A percentile compares a stretch with the other conserved stretches of the same genome.
Evolutionary conservation across 2,113 vertebrate species (phyloP).

Genomic region (Arvicanthis niloticus): DNA sequence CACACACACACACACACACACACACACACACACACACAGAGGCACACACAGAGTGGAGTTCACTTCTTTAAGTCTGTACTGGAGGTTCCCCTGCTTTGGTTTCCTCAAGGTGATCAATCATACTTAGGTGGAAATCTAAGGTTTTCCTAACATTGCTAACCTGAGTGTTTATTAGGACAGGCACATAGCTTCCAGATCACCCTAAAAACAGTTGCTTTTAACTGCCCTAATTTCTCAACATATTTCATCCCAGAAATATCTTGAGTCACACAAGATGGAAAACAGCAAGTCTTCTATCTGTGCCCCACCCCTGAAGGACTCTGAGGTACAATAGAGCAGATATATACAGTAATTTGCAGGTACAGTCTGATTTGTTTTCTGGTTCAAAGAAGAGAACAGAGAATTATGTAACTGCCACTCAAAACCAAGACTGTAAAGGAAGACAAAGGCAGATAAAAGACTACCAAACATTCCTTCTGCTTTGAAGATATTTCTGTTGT

Average conservation of each 20-base stretch:
- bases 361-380: background rate
- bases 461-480: background rate
- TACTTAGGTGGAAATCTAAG: background rate
- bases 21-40: background rate
- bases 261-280: background rate
- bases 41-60: background rate
- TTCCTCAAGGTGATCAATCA: background rate
- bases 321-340: background rate
- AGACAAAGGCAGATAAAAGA: background rate
- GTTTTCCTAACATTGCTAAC: background rate
- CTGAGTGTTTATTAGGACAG: background rate
- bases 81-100: background rate
- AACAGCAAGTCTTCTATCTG: background rate
- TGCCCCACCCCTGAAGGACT: background rate
- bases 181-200: background rate
- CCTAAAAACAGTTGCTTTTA: background rate
- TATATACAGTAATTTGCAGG: background rate
- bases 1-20: background rate
- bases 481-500: background rate
- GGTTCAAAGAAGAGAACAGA: background rate
- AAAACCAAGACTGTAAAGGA: background rate
- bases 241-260: background rate
- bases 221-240: background rate
- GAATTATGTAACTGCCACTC: background rate
- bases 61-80: background rate